phyloP scores from a whole-genome alignment of 2,888 invertebrate genomes.

The Yponomeuta malinellus region DNA sequence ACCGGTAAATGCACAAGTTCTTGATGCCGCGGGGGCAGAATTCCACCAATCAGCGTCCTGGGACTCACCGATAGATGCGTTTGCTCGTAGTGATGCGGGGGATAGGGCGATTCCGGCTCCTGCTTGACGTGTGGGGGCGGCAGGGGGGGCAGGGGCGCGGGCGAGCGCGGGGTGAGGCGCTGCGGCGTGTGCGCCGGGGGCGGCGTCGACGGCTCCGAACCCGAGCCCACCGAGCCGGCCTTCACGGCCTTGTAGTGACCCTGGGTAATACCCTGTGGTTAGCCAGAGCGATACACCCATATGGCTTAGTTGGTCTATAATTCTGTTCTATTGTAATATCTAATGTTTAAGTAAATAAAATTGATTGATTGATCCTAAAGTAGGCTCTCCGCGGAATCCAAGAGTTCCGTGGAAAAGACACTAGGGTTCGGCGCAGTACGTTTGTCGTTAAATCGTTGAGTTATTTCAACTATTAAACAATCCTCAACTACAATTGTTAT shows the following conservation, averaged over 20 bases:
- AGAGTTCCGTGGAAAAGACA: no score
- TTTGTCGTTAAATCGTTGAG: no score
- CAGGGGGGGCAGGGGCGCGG: conserved; percentile 68
- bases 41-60: background rate
- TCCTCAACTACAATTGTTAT: no score
- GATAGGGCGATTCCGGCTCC: conserved; percentile 76
- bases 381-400: no score
- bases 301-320: no score
- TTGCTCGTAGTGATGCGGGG: conserved; percentile 54
- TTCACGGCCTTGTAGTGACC: conserved; percentile 53
- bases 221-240: conserved; percentile 60
- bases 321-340: no score
- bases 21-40: no score
- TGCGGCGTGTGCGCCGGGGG: conserved; percentile 63
- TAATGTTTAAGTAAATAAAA: no score
- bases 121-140: conserved; percentile 74
- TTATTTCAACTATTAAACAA: no score
- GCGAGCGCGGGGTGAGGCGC: conserved; percentile 49
- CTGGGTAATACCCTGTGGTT: conserved; percentile 27
- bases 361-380: no score
- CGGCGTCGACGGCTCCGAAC: conserved; percentile 70
- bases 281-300: background rate
- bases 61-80: conserved; percentile 57
- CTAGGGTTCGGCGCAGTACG: no score
- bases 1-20: no score